Evolutionary conservation across 2,797 vertebrate species (phyloP).

Genomic region (Sandelia bainsii): DNA sequence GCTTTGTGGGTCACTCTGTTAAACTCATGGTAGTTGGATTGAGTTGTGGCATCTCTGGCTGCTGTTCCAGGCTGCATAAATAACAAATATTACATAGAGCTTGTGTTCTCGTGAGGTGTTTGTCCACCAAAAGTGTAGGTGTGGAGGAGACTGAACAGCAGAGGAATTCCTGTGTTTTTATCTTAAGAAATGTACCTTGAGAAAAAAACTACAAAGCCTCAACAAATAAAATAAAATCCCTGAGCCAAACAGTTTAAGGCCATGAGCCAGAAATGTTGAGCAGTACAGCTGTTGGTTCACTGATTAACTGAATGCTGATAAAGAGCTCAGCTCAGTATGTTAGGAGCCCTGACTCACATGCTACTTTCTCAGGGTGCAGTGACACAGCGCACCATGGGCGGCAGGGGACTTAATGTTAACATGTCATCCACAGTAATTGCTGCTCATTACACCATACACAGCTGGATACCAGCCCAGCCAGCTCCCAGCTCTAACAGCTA

Average conservation of each 20-base stretch:
- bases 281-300: conserved; percentile 40
- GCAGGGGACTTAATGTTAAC: conserved; percentile 38
- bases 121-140: conserved; percentile 42
- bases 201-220: not conserved
- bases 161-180: conserved; percentile 33
- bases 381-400: conserved; percentile 4
- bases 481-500: conserved; percentile 12
- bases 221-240: not conserved
- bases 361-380: conserved; percentile 35
- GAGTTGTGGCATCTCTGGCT: conserved; percentile 48
- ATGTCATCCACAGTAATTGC: conserved; percentile 58
- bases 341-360: conserved; percentile 8
- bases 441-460: conserved; percentile 46
- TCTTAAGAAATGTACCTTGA: conserved; percentile 20
- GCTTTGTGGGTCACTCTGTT: conserved; percentile 43
- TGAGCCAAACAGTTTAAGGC: conserved; percentile 7
- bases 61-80: conserved; percentile 49
- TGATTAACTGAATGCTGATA: conserved; percentile 50
- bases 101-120: conserved; percentile 41
- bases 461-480: conserved; percentile 35
- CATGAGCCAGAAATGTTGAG: conserved; percentile 15
- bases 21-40: conserved; percentile 54
- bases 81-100: conserved; percentile 33
- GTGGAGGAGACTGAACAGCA: conserved; percentile 31
- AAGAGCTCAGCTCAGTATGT: conserved; percentile 6